Conservation (phyloP, 2,888 invertebrate species). For the Lissocephala sabroskyi region DNA sequence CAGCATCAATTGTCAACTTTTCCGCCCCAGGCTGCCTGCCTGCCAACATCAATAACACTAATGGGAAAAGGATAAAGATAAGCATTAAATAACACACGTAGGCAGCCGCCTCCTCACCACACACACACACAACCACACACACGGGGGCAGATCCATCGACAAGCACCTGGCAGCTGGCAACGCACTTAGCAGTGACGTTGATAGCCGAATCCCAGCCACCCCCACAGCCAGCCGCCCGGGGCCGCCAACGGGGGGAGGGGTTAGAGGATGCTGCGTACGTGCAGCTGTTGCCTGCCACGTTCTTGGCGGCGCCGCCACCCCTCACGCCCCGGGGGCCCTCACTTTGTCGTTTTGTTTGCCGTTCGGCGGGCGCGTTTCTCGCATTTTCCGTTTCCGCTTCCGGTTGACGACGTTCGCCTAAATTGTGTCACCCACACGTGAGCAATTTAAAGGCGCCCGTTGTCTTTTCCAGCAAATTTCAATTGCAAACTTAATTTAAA, state of each 20-base stretch:
- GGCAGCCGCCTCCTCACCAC: constrained; percentile 11
- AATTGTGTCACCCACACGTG: constrained; percentile 63
- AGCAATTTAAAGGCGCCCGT: constrained; percentile 51
- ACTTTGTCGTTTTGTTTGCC: constrained; percentile 29
- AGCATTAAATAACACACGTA: constrained; percentile 65
- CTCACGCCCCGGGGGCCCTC: too few species aligned
- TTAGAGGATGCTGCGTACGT: constrained; percentile 32
- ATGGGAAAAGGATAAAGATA: constrained; percentile 67
- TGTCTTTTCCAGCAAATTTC: constrained; percentile 33
- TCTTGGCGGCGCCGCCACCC: neutral
- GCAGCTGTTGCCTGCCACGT: constrained; percentile 44
- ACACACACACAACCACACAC: neutral
- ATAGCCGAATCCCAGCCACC: constrained; percentile 15
- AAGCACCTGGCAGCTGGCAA: neutral
- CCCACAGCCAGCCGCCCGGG: constrained; percentile 25
- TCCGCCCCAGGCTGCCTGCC: constrained; percentile 30
- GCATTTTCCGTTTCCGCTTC: constrained; percentile 52
- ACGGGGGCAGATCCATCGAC: neutral
- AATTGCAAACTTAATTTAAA: constrained; percentile 59
- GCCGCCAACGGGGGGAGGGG: neutral
- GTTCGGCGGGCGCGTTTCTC: constrained; percentile 40
- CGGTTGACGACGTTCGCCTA: constrained; percentile 32
- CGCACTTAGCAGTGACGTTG: constrained; percentile 27
- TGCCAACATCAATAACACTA: constrained; percentile 66
- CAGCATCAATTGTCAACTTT: constrained; percentile 62